phyloP scores from a whole-genome alignment of 92 coral and sea anemone species.

The Bergia sp. region DNA sequence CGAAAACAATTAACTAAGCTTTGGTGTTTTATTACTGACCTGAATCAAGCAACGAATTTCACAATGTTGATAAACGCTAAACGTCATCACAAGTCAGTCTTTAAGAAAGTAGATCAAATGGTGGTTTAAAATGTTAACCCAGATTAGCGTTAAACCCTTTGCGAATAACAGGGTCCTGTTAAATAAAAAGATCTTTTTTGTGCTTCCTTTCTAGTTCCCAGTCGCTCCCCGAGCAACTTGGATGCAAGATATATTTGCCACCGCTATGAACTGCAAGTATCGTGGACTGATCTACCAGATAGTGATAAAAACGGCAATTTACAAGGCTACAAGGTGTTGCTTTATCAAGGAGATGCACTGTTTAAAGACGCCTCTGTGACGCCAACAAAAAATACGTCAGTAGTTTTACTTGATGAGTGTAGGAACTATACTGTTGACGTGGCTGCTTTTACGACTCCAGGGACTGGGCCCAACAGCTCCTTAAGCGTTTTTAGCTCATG shows the following conservation, averaged over 20 bases:
- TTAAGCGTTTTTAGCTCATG: conserved; percentile 25
- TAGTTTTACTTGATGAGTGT: conserved; percentile 48
- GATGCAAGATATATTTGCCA: background rate
- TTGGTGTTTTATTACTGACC: too few species aligned
- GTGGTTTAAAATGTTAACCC: too few species aligned
- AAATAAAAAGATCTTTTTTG: background rate
- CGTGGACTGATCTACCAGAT: background rate
- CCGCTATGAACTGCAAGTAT: conserved; percentile 2
- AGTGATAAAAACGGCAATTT: background rate
- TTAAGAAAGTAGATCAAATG: too few species aligned
- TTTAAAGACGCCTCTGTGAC: conserved; percentile 17
- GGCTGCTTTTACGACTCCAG: conserved; percentile 52
- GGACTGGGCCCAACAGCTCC: conserved; percentile 48
- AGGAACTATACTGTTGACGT: conserved; percentile 56
- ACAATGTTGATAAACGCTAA: too few species aligned
- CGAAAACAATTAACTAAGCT: too few species aligned
- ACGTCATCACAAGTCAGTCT: too few species aligned
- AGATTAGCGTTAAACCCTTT: too few species aligned
- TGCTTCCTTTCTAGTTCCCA: background rate
- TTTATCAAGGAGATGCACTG: background rate
- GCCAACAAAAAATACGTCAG: background rate
- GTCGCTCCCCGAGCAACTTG: background rate
- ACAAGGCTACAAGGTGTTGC: conserved; percentile 8
- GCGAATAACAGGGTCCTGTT: too few species aligned
- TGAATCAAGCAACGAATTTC: too few species aligned